Base-by-base conservation (phyloP, 1,140 invertebrate species). In the Heliconius eleuchia region DNA sequence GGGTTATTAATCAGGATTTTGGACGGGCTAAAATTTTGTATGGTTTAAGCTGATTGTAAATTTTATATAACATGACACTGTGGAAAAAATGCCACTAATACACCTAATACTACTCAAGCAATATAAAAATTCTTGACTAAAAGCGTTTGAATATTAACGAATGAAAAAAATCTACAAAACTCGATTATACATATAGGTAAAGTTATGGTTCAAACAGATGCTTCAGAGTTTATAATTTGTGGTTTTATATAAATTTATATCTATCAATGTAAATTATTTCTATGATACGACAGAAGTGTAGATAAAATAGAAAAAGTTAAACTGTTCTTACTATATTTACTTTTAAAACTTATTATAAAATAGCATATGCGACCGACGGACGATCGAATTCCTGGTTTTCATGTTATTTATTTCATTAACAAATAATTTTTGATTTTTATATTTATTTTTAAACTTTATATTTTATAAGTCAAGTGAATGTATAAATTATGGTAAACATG, bases 11-110 rank as follows among this genome's bases (percentile, higher is more conserved):
- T 95, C 94, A 94, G 93, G 94, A 95, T 95, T 94, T 94, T 94
- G 91, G 92, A 94, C 90, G 91, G 90, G 88, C 93, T 94, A 95
- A 95, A 94, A 94, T 95, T 95, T 95, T 95, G 92, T 93, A 93
- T 92, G 93, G 87, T 94, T 91, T 95, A 94, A 95, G 93, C 94
- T 86, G 88, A 81, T 85, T 91, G 92, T 95, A 95, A 95, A 95
- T 95, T 95, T 93, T 83, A 85, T 92, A 91, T 92, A 94, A 95
- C 92, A 94, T 95, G 94, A 95, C 92, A 91, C 87, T 86, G 91
- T 89, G 88, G 89, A 95, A 94, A 93, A 95, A 93, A 92, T 87
- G 83, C 86, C 76, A 88, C 86, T 84, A 78, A 66, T 23, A 60
- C n/a, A 66, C 13, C 60, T 66, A 66, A 66, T 30, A 66, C 60